Evolutionary conservation across 2,797 vertebrate species (phyloP), one percentile per base, ranked within the genome.

Genomic region (Eupleurogrammus muticus): DNA sequence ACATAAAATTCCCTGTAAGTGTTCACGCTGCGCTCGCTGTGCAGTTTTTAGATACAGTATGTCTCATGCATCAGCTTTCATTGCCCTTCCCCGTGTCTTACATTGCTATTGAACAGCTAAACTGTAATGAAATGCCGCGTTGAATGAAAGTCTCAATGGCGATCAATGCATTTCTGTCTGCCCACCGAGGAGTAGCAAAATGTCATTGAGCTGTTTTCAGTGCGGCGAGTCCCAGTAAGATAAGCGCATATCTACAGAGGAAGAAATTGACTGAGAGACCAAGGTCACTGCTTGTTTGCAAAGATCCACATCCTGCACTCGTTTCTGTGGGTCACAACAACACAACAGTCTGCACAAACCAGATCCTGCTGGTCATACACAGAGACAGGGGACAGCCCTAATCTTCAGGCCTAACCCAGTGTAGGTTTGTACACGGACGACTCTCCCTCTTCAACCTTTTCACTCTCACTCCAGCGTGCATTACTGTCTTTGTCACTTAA

Each of bases 181-280:
- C 80, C 59, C 32, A 55, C 65, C 50, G 64, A 34, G n/a, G 73
- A 77, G 75, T 48, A 73, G 82, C 70, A 34, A 86, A 87, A 85
- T 79, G 70, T 63, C 86, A 90, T 87, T 79, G 85, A 90, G 83
- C 84, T 81, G 84, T 87, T 91, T 91, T 87, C 75, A 67, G 71
- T 76, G 54, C 79, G 62, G 62, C 63, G 55, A 77, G 69, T 68
- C 75, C 51, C 66, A 78, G 85, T 83, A 86, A 75, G 79, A 87
- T 90, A 87, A 90, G 88, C 77, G 67, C 75, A 81, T 12, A 72
- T 85, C 74, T 73, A 76, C 88, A 79, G 60, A 12, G 70, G 60
- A 48, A 46, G 42, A 87, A 87, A 90, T 58, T 87, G 77, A 86
- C 78, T 66, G 59, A 36, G 85, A 77, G 55, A 81, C 52, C 79